Base-by-base conservation (phyloP, 2,888 invertebrate genomes). In the Andrena trimmerana region DNA sequence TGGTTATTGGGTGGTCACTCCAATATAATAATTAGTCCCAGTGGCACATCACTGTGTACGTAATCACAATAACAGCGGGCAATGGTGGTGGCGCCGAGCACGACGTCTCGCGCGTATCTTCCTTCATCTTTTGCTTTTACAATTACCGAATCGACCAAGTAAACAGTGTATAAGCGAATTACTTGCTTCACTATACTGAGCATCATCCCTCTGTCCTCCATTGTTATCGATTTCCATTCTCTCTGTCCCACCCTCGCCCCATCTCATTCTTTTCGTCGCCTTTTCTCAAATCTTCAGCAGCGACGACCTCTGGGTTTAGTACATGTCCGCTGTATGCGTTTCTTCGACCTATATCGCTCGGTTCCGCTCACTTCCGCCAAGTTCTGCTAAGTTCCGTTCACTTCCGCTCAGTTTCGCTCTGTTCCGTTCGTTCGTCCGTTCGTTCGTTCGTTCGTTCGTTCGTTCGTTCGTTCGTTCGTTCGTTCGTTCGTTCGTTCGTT, bases 31-130 rank as follows among this genome's bases (percentile, higher is more conserved):
- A 88, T 88, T 90, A 92, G 93, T 93, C 92, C 92, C 94, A 94
- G 92, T 93, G 93, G 94, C 93, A 93, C 92, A 92, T 94, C 93
- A 93, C 93, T 93, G 93, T 93, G 92, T 93, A 93, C 91, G 91
- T 91, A 92, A 92, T 93, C 93, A 93, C 93, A 93, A 93, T 91
- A 92, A 92, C 90, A 91, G 93, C 90, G 91, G 91, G 92, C 93
- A 92, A 93, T 92, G 93, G 92, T 92, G 93, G 93, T 92, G 92
- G 91, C 91, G 91, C 86, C 84, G 81, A 88, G 82, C 82, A 85
- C 81, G 82, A 86, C 68, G 84, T 86, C 88, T 87, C 86, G 69
- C 89, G 78, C 60, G 29, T 36, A 31, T 29, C 50, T 27, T 72
- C 48, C 67, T 27, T 52, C 20, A 74, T 29, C 59, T 48, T 66